A percentile compares a stretch with the other conserved stretches of the same genome.
Evolutionary conservation across 2,888 invertebrate species (phyloP).

Genomic region (Buathra laborator): DNA sequence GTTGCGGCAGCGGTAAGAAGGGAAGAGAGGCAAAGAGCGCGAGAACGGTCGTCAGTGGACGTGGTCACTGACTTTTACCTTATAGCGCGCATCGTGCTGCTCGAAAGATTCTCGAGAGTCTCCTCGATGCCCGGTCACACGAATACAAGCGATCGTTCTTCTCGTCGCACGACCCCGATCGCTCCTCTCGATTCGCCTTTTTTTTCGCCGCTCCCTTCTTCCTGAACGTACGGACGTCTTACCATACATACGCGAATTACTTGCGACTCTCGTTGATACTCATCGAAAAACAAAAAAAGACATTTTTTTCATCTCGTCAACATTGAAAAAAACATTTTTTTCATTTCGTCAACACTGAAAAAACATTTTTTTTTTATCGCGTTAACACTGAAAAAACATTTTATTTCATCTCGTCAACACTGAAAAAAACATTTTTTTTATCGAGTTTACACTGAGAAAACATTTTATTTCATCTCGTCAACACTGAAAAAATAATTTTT

Average conservation of each 20-base stretch:
- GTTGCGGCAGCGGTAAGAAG: constrained; percentile 12
- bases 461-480: not conserved
- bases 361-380: not conserved
- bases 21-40: constrained; percentile 30
- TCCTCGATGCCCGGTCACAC: constrained; percentile 32
- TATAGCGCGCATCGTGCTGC: constrained; percentile 35
- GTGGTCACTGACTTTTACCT: constrained; percentile 63
- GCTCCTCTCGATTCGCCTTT: constrained; percentile 33
- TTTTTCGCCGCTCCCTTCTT: constrained; percentile 40
- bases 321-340: not conserved
- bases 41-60: constrained; percentile 30
- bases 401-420: too few species aligned
- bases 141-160: constrained; percentile 11
- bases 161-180: constrained; percentile 42
- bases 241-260: not conserved
- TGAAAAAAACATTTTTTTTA: constrained; percentile 4
- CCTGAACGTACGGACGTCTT: constrained; percentile 18
- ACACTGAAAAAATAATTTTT: not conserved
- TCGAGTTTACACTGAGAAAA: not conserved
- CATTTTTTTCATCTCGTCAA: not conserved
- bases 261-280: not conserved
- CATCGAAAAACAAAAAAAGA: not conserved
- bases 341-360: not conserved
- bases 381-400: too few species aligned
- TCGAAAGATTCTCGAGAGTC: constrained; percentile 47